Evolutionary conservation across 2,888 invertebrate genomes (phyloP), one percentile per base, ranked within the genome.

Genomic region (Phyto melanocephala): DNA sequence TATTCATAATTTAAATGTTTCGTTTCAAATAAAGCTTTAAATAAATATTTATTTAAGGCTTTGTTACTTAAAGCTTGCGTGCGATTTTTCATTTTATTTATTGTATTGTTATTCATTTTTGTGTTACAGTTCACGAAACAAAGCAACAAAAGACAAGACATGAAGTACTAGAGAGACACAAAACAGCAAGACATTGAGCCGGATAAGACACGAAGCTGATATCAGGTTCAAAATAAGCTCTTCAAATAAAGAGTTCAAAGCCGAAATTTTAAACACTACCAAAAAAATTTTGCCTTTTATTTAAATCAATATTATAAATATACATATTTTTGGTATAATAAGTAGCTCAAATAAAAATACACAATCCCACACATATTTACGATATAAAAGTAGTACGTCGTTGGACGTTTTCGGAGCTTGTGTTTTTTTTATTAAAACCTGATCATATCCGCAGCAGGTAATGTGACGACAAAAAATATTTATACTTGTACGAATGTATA

Each of bases 121-220:
- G 20, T 78, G 63, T 65, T 71, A 71, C 62, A 74, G 54, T 80
- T 80, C 80, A 80, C 42, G 62, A 68, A 68, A 56, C 52, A 68
- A 68, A 28, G 47, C 17, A 52, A 62, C 52, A 52, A 63, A 74
- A 15, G 15, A 28, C 60, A 20, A 52, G 76, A 52, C 50, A 50
- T 60, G 76, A 28, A 40, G 33, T 42, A 63, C 13, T 42, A 42
- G 40, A 40, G 11, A 40, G 40, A 42, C 45, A 45, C 6, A 28
- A 28, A 7, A 45, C 17, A 22, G 11, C 20, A 33, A 71, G 11
- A 37, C 17, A 28, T 3, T 37, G 20, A 72, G 45, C 33, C 40
- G 13, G 42, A 54, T 50, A 70, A 47, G 50, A 42, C 63, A 58
- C 72, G 62, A 80, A n/a, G 63, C 63, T 75, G 33, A 75, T 45